phyloP scores from a whole-genome alignment of 1,140 invertebrate genomes.

The Caenorhabditis remanei region DNA sequence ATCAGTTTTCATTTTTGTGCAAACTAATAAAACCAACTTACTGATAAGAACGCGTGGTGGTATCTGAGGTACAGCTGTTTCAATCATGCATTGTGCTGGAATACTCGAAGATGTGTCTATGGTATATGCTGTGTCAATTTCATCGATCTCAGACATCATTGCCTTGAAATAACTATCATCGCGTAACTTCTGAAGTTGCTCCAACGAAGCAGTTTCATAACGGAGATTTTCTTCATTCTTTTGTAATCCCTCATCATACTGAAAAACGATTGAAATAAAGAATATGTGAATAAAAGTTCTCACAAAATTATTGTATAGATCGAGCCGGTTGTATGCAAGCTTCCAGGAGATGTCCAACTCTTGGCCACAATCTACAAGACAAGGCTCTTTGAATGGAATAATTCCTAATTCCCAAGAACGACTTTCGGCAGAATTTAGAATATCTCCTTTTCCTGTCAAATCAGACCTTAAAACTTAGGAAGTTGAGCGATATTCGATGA shows the following conservation, averaged over 20 bases:
- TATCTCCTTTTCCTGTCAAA: conserved; percentile 1
- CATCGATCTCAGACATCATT: neutral
- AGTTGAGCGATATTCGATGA: neutral
- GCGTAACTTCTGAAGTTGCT: conserved; percentile 1
- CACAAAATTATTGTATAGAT: conserved; percentile 29
- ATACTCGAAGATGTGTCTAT: neutral
- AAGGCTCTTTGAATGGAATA: conserved; percentile 34
- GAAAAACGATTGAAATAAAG: neutral
- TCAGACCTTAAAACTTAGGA: neutral
- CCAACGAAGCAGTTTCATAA: neutral
- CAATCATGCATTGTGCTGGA: conserved; percentile 19
- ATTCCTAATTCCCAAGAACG: conserved; percentile 19
- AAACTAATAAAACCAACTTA: neutral
- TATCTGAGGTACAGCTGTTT: neutral
- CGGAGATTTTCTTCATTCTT: neutral
- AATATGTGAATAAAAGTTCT: neutral
- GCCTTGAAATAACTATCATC: conserved; percentile 34
- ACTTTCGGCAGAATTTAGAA: neutral
- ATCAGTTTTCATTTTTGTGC: too few relatives aligned
- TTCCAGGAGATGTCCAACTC: neutral
- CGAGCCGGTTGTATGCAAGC: neutral
- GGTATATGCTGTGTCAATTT: neutral
- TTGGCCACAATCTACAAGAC: neutral
- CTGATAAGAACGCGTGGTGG: neutral
- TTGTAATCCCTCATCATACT: conserved; percentile 1